Evolutionary conservation across 2,888 invertebrate species (phyloP), one percentile per base, ranked within the genome.

Genomic region (Drosophila nr. perissopoda): DNA sequence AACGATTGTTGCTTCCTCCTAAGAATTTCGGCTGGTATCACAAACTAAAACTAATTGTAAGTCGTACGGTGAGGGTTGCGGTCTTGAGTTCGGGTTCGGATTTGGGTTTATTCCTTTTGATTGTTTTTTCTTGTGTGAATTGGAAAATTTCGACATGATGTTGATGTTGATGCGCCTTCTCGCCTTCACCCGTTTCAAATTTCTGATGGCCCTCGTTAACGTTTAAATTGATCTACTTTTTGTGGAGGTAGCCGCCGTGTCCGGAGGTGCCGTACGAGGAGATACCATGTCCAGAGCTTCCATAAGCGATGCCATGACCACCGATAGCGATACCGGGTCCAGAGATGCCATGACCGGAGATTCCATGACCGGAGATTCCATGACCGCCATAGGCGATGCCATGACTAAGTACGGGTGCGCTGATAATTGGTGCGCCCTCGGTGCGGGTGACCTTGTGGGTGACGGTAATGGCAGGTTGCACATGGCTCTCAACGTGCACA

Each of bases 31-130:
- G 81, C 88, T 88, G 90, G 91, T 92, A 92, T 92, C 92, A 92
- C 92, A 92, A 91, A 91, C 90, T 92, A 92, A 90, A 92, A 91
- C 92, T 92, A 91, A 81, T 81, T 83, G 86, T 91, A 91, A 91
- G 87, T 88, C 87, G 89, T 91, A 91, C 78, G 77, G 76, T 87
- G 70, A 82, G 81, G 81, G 86, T 81, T 81, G 69, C 46, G 68
- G 79, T 36, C 67, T 73, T 69, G 72, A 74, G 66, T 70, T 67
- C 48, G 69, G 79, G 46, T 67, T 77, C 70, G 76, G 77, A 65
- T 74, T 63, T 46, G 59, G 48, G 46, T 60, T 66, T 57, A 27
- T 61, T 75, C 67, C 81, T 34, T 34, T 21, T 33, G 13, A 13
- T 51, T 38, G 11, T 27, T 40, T 49, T 53, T n/a, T 66, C 46